Base-by-base conservation (phyloP, 2,113 vertebrate species). In the Pedetes capensis region DNA sequence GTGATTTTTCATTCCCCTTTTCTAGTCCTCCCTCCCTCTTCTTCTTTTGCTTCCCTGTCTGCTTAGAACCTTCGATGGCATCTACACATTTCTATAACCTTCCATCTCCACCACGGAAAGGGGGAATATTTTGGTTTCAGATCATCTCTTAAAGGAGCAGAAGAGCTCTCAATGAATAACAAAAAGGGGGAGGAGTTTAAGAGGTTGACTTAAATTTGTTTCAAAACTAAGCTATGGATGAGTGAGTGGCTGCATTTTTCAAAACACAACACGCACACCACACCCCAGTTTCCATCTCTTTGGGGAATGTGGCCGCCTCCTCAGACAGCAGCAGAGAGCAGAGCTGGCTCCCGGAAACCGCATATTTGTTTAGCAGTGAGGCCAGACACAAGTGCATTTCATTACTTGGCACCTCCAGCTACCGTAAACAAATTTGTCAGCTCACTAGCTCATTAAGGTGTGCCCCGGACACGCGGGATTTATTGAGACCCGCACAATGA, bases 381-480 rank as follows among this genome's bases (percentile, higher is more conserved):
- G 95, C 76, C 91, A 95, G 97, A 96, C 92, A 86, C 96, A 96
- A 95, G 96, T 66, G 59, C 96, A 93, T 96, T 97, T 96, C 95
- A 96, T 97, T 96, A 85, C 86, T 49, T 5, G 29, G 94, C 97
- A 97, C 96, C 97, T 97, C 96, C 96, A 97, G 97, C 97, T 97
- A 95, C 97, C 96, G 96, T 97, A 98, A 97, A 97, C 97, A 97
- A 95, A 98, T 97, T 95, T 97, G 97, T 97, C 97, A 97, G 96
- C 96, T 96, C 92, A 81, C 96, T 95, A 96, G 96, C 97, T 96
- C 97, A 97, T 97, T 98, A 97, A 96, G 95, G 96, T 95, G 94
- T 57, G 81, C 93, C 96, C 87, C 0, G 14, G 94, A 95, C 96
- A 92, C 16, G 12, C 71, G 90, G 96, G 97, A 97, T 97, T 97